Evolutionary conservation across 2,113 vertebrate species (phyloP), one percentile per base, ranked within the genome.

Genomic region (Cyanoderma ruficeps): DNA sequence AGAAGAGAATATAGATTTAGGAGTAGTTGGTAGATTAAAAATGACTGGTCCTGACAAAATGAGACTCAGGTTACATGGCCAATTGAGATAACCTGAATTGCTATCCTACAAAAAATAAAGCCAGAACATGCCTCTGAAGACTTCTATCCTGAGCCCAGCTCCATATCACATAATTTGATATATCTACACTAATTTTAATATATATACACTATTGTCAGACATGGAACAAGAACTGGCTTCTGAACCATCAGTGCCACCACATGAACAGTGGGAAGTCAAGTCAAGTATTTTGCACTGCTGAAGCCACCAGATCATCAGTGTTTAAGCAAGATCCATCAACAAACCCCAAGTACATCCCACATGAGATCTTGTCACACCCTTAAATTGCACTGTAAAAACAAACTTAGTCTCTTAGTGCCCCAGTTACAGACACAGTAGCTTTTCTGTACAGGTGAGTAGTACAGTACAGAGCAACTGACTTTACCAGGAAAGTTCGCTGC

Each of bases 321-420:
- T 1, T 30, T 10, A 35, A 42, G 12, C 13, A 55, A 83, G 27
- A 27, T 3, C 39, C 4, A 15, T 44, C 1, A 3, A 49, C 4
- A 7, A n/a, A 49, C 3, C 4, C 11, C 11, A 15, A 7, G 2
- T 23, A 28, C 13, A 42, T 23, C 10, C 23, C 25, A 7, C 1
- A 2, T 31, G 13, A 49, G 13, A 24, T 44, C 11, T 24, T 63
- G 15, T 61, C 22, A 56, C 15, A 33, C 12, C 2, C 31, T 64
- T 33, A 30, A 50, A 37, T 0, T 77, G 12, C 11, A 30, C 13
- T 39, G 3, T 12, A 42, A 57, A 84, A 70, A 55, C 35, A 35
- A 41, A 6, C 11, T 39, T 13, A 78, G 6, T 4, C 2, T 46
- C 31, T 71, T 7, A 23, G 9, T 11, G 7, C 10, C 37, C 7